Base-by-base conservation (phyloP, 2,888 invertebrate genomes). In the Iphiclides podalirius region DNA sequence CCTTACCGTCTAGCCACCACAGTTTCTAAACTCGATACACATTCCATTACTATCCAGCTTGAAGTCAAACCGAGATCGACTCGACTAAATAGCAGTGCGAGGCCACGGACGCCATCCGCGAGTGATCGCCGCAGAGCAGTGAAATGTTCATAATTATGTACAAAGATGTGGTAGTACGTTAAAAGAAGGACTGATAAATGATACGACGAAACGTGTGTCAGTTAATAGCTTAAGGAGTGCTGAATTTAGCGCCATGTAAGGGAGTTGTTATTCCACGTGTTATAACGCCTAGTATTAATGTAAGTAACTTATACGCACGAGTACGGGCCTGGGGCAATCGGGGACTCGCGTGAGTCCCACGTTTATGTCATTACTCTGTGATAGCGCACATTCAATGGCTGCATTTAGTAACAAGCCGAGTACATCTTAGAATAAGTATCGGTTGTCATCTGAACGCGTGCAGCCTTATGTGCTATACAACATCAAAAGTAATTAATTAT, bases 1-100 rank as follows among this genome's bases (percentile, higher is more conserved):
- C 37, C 90, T 94, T 70, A 93, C 94, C 64, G 94, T 94, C 78
- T 94, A 90, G 90, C 67, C 64, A 50, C 48, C 41, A 47, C 14
- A 53, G 43, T 55, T 48, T 56, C 54, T 53, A 59, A 50, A 61
- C 59, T 58, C 67, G 57, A 59, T 67, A 64, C 67, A 81, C 80
- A 81, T 80, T 80, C 80, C 81, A 79, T 68, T 51, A 37, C 14
- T 8, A 39, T 26, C 34, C 41, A 33, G 34, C 38, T 15, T 44
- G 11, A 49, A 28, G 38, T 15, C 12, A 16, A 35, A 13, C 31
- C 41, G 14, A 36, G 55, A 57, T 54, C 60, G 60, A 61, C 50
- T 59, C 55, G 55, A 51, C 43, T 53, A 45, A 57, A 8, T 1
- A 31, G 33, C 38, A 38, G 38, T 53, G 54, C 41, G 43, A 47